These are phyloP conservation scores for Galaxea fascicularis DNA, from an alignment of 92 coral and sea anemone species.

Conservation along the genomic window DNA sequence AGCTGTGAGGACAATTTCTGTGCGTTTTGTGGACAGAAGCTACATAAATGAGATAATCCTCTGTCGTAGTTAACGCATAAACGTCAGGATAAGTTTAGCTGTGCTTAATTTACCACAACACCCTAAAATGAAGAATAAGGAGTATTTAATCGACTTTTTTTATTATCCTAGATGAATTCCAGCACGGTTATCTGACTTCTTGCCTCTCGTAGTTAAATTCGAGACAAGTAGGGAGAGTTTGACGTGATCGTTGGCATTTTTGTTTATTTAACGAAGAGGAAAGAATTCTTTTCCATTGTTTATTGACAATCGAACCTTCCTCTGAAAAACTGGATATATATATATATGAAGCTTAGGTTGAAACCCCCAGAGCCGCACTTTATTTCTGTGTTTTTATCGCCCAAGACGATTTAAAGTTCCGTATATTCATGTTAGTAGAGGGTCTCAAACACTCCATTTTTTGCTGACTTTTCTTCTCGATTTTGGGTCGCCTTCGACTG, in stretches of 20 bases:
- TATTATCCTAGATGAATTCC: not conserved
- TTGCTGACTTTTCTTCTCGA: not conserved
- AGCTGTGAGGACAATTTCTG: slow-evolving; percentile 88
- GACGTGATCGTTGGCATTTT: not conserved
- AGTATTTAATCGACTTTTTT: not conserved
- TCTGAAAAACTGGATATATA: not conserved
- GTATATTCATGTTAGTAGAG: not conserved
- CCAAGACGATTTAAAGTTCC: slow-evolving; percentile 31
- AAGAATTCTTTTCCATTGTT: not conserved
- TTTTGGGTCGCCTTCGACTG: not conserved
- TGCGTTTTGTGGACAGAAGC: slow-evolving; percentile 91
- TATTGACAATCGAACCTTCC: not conserved
- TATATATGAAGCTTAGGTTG: not conserved
- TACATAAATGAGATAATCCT: slow-evolving; percentile 44
- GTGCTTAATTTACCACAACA: not conserved
- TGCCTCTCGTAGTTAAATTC: not conserved
- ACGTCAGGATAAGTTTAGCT: not conserved
- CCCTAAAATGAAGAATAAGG: not conserved
- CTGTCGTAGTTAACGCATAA: too few relatives aligned
- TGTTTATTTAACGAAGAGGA: slow-evolving; percentile 34
- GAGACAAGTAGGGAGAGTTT: not conserved
- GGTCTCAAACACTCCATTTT: not conserved
- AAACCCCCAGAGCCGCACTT: not conserved
- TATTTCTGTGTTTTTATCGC: not conserved
- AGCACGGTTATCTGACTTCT: not conserved